These are phyloP conservation scores for Sibirionetta formosa DNA, from an alignment of 2,797 vertebrate genomes.

Conservation along the genomic window DNA sequence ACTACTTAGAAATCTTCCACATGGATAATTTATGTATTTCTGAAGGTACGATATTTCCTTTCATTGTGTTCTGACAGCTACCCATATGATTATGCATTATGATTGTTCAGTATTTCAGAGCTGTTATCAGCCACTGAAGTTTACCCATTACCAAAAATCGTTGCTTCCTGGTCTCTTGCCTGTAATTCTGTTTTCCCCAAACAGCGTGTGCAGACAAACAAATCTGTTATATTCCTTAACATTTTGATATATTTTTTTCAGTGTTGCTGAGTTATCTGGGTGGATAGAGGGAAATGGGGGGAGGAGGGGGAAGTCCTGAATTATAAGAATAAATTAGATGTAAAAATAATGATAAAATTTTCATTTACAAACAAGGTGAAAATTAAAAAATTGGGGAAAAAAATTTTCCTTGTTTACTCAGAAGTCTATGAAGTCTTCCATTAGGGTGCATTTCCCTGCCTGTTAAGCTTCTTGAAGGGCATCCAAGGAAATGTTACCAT, in stretches of 20 bases:
- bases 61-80: constrained; percentile 52
- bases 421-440: background rate
- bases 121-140: constrained; percentile 40
- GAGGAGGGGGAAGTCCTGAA: background rate
- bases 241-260: constrained; percentile 42
- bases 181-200: constrained; percentile 51
- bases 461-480: constrained; percentile 3
- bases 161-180: constrained; percentile 36
- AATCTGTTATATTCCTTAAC: constrained; percentile 12
- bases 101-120: constrained; percentile 38
- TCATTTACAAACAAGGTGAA: background rate
- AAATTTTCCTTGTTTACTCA: background rate
- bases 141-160: background rate
- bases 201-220: constrained; percentile 43
- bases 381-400: background rate
- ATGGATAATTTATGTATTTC: constrained; percentile 47
- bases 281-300: too few species aligned
- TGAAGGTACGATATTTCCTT: constrained; percentile 45
- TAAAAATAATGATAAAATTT: background rate
- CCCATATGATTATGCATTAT: constrained; percentile 44
- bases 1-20: constrained; percentile 34
- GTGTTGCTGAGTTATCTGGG: background rate
- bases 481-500: background rate
- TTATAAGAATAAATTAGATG: constrained; percentile 24
- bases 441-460: background rate